Evolutionary conservation across 1,140 invertebrate species (phyloP).

Genomic region (Latrodectus geometricus): DNA sequence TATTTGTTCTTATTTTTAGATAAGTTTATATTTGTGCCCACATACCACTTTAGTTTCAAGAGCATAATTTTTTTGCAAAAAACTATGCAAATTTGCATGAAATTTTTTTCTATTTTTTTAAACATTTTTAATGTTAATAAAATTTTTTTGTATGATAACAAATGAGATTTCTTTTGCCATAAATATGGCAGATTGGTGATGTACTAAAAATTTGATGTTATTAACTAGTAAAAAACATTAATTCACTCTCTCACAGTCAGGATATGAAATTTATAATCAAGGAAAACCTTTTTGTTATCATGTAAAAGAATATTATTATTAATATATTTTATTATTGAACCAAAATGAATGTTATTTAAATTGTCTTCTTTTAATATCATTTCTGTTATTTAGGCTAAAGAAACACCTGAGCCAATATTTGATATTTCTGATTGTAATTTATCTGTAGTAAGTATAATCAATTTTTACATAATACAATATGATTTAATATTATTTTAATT

Average conservation of each 20-base stretch:
- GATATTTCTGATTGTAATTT: slow-evolving; percentile 55
- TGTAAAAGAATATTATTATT: not conserved
- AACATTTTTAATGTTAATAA: too few relatives aligned
- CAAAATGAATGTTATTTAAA: not conserved
- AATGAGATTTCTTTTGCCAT: too few relatives aligned
- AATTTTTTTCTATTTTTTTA: too few relatives aligned
- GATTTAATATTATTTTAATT: not conserved
- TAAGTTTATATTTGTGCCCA: too few relatives aligned
- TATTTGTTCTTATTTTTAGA: too few relatives aligned
- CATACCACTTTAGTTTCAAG: too few relatives aligned
- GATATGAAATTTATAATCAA: not conserved
- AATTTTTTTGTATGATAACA: too few relatives aligned
- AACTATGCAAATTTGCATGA: too few relatives aligned
- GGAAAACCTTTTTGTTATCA: not conserved
- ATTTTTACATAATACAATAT: not conserved
- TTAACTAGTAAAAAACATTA: too few relatives aligned
- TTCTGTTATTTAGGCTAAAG: slow-evolving; percentile 43
- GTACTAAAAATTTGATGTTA: too few relatives aligned
- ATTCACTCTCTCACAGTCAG: not conserved
- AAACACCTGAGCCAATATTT: slow-evolving; percentile 48
- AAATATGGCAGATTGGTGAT: too few relatives aligned
- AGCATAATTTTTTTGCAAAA: too few relatives aligned
- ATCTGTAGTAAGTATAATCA: slow-evolving; percentile 25
- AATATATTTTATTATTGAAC: not conserved
- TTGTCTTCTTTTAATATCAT: not conserved